Evolutionary conservation across 2,113 vertebrate species (phyloP), one percentile per base, ranked within the genome.

Genomic region (Psammodynastes pulverulentus): DNA sequence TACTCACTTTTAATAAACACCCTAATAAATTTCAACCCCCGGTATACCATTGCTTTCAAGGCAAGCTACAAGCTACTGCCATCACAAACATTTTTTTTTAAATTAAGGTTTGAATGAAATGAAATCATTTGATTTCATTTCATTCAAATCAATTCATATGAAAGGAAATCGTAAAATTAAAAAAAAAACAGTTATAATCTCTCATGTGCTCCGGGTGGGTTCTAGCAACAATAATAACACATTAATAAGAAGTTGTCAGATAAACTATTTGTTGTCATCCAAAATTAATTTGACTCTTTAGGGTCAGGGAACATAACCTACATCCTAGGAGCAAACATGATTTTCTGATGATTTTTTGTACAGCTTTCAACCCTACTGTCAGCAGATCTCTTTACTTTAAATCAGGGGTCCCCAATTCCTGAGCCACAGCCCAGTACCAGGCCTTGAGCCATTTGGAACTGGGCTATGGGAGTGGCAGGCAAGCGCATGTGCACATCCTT

Each of bases 11-110:
- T 6, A 53, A 91, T 7, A 0, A 56, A 84, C 9, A 9, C 5
- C 2, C 86, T 92, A 0, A 0, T 29, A 92, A 48, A 43, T 1
- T 1, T 93, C 43, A 91, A 91, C 88, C 26, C 92, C 89, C 49
- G 23, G 24, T 19, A 17, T 9, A 54, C 84, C 19, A n/a, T 39
- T 53, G 0, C 23, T 92, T 91, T 90, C 52, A 53, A 84, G n/a
- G 43, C 12, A 54, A 88, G 43, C 88, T 94, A 43, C 2, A 45
- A 21, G 52, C 49, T 79, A 45, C 89, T 94, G 72, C 90, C 93
- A 72, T 56, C 2, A 0, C 49, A 10, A 54, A 1, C 43, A 19
- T 46, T 21, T 79, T 19, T 67, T 79, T 21, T 5, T 9, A 79
- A 39, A 79, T 21, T 21, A 43, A 79, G 7, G 19, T 21, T 43